Percentiles rank a stretch among this genome's conserved stretches.
These are phyloP conservation scores for Porites rus DNA, from an alignment of 92 coral and sea anemone species.

Conservation along the genomic window DNA sequence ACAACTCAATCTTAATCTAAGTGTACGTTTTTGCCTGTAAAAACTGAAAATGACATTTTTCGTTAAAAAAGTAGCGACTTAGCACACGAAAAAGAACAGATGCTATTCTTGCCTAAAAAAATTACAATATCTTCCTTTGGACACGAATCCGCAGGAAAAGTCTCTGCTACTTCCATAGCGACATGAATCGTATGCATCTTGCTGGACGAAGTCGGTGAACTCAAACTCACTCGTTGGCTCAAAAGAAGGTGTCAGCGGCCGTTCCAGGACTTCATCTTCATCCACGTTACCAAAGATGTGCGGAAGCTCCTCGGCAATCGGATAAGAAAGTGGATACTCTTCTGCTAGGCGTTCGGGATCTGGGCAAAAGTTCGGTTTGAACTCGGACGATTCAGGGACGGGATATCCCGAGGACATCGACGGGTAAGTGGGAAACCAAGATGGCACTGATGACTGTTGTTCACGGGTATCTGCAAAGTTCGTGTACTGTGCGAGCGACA, in stretches of 20 bases:
- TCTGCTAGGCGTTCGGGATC: neutral
- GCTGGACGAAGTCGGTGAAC: neutral
- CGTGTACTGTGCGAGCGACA: neutral
- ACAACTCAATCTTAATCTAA: no score
- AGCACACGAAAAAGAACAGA: no score
- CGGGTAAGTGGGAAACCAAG: neutral
- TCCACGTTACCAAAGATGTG: slow-evolving; percentile 36
- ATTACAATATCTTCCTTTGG: slow-evolving; percentile 6
- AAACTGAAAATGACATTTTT: no score
- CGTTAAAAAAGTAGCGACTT: no score
- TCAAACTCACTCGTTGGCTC: slow-evolving; percentile 1
- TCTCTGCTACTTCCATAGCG: neutral
- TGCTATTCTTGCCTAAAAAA: slow-evolving; percentile 11
- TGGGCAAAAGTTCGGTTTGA: neutral
- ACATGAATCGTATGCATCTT: neutral
- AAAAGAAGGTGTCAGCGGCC: slow-evolving; percentile 26
- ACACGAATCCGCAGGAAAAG: neutral
- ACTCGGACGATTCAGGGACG: neutral
- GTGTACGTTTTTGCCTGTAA: no score
- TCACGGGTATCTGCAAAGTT: neutral
- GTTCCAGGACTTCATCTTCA: slow-evolving; percentile 14
- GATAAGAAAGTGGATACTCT: slow-evolving; percentile 15
- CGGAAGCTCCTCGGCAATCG: slow-evolving; percentile 22
- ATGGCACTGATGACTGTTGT: neutral
- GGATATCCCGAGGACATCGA: neutral